Base-by-base conservation (phyloP, 2,797 vertebrate species). In the Hypotaenidia okinawae region DNA sequence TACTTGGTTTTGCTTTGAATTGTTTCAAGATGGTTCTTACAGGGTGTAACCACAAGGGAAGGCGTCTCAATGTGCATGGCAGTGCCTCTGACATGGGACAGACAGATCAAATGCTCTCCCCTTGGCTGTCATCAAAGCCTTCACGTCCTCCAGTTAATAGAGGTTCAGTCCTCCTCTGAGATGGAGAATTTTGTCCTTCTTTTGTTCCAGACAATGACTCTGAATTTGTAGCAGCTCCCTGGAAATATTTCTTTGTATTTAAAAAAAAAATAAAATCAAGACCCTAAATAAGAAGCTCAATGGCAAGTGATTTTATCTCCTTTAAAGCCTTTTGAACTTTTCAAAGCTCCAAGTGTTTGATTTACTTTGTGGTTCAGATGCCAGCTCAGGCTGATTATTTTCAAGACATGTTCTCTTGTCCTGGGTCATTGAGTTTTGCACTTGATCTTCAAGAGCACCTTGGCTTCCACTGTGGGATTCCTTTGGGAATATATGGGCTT, bases 401-500 rank as follows among this genome's bases (percentile, higher is more conserved):
- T 80, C 0, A 0, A 94, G 84, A 45, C 86, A 54, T 51, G 1
- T 63, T 89, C 63, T 64, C 45, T 58, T 85, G 84, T 95, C 72
- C 68, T 0, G 11, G 72, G 81, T 94, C 92, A 63, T 2, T 57
- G 81, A 92, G 73, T 87, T 91, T 78, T 45, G 69, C 86, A 66
- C 89, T 93, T 64, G 54, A 43, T 90, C 90, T 68, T 85, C 78
- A 89, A 73, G 88, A 93, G 82, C 90, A 93, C 95, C 95, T 81
- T 94, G 86, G 66, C 35, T 84, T 62, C 73, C 55, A 16, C 88
- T 66, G 1, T 2, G 2, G 55, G 43, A 57, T 75, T 87, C 79
- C 67, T 85, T 69, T 52, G 33, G 77, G 84, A 87, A 33, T 6
- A 19, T 16, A 32, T 37, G 47, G 80, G 63, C 57, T 87, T 47